Conservation (phyloP, 2,888 invertebrate genomes). For the Drosophila austrosaltans region DNA sequence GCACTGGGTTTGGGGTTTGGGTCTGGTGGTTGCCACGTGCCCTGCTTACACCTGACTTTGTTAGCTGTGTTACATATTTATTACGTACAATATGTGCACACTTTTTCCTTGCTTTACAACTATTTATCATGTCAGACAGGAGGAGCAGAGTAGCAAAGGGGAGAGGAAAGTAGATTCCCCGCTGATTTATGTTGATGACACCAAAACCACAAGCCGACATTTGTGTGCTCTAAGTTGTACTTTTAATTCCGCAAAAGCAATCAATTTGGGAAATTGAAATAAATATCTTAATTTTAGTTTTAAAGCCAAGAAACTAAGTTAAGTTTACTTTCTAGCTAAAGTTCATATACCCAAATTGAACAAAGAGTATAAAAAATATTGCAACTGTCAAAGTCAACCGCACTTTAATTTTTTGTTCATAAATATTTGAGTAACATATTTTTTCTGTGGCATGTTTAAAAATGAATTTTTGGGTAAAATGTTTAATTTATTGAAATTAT, state of each 20-base stretch:
- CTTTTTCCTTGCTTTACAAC: constrained; percentile 30
- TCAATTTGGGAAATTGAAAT: background rate
- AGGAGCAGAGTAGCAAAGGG: constrained; percentile 13
- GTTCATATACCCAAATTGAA: constrained; percentile 57
- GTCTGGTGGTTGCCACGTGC: constrained; percentile 57
- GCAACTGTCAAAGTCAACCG: constrained; percentile 42
- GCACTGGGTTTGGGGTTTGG: background rate
- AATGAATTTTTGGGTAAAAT: constrained; percentile 31
- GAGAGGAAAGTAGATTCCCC: constrained; percentile 28
- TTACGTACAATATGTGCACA: constrained; percentile 14
- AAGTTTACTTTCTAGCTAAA: background rate
- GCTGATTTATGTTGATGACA: constrained; percentile 32
- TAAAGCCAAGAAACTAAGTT: background rate
- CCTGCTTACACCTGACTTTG: constrained; percentile 47
- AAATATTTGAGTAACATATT: constrained; percentile 52
- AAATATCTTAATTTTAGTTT: background rate
- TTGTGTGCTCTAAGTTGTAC: background rate
- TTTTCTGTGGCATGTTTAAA: constrained; percentile 30
- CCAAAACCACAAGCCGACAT: background rate
- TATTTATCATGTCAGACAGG: constrained; percentile 64
- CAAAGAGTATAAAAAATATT: constrained; percentile 52
- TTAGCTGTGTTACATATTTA: constrained; percentile 36
- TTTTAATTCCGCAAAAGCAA: background rate
- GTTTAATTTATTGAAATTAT: constrained; percentile 5
- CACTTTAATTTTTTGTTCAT: constrained; percentile 34